Base-by-base conservation (phyloP, 1,140 invertebrate species). In the Rhyacophila brunnea region DNA sequence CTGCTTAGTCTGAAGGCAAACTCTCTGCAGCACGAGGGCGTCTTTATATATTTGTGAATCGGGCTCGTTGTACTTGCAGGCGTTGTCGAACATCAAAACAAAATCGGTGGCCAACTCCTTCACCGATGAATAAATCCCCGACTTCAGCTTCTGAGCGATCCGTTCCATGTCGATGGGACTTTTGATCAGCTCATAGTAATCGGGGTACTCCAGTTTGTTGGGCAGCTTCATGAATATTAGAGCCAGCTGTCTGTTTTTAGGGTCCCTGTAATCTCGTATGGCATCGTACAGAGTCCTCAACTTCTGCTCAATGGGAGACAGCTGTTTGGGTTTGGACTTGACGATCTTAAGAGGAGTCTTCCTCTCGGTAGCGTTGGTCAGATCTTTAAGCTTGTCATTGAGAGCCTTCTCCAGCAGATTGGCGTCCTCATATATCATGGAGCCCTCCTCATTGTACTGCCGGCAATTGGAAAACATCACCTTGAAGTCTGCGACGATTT, bases 41-140 rank as follows among this genome's bases (percentile, higher is more conserved):
- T 99, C 96, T 79, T 98, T 98, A 73, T 99, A 99, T 66, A 99
- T 97, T 71, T 96, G 92, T 0, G 96, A 98, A 74, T 98, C 96
- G 0, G 97, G 96, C 74, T 99, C 97, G 75, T 99, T 99, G 74
- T 97, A 99, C 78, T 97, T 97, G 80, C 95, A 99, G 19, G 96
- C 97, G 74, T 99, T 99, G 68, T 99, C 96, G 75, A 99, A 96
- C 94, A 99, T 98, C 11, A 98, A 80, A 64, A 95, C 88, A 69
- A 99, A 92, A 77, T 99, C 97, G 0, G 89, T 85, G 0, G 95
- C 87, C 36, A 99, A 76, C 63, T 98, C 94, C 48, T 97, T 95
- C 6, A 99, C 78, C 54, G 82, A 87, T 11, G 90, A 88, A 72
- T 99, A 99, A 1, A 73, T 74, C 44, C 81, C 81, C 59, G 85